phyloP scores from a whole-genome alignment of 2,113 vertebrate species.

The Phalacrocorax brasilianus region DNA sequence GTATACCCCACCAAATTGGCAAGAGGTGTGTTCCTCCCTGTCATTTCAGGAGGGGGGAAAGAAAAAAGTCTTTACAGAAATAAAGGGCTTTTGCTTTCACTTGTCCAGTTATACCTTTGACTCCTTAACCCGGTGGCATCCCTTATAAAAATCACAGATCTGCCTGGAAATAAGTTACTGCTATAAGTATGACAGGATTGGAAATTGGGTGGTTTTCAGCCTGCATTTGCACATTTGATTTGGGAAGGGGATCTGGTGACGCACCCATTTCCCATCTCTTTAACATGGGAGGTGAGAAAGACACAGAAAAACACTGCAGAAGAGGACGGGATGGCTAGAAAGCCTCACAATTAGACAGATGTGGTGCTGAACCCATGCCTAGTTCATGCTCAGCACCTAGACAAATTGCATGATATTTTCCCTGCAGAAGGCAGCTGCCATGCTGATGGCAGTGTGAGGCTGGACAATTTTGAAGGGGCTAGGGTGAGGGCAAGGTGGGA shows the following conservation, averaged over 20 bases:
- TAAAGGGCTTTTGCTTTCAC: not conserved
- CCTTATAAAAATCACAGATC: not conserved
- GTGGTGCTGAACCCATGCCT: not conserved
- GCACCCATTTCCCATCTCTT: not conserved
- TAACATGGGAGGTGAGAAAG: not conserved
- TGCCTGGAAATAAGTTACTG: not conserved
- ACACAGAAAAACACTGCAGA: not conserved
- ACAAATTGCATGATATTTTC: accelerated
- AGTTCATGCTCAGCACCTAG: accelerated
- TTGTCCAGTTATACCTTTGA: not conserved
- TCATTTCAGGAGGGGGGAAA: not conserved
- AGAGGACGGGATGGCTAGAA: not conserved
- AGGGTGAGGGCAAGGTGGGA: not conserved
- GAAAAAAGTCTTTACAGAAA: not conserved
- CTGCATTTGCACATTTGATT: not conserved
- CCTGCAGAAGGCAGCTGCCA: not conserved
- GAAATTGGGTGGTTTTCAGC: not conserved
- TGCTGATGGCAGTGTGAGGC: not conserved
- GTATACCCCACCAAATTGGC: not conserved
- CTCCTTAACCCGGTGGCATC: not conserved
- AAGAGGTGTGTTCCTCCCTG: not conserved
- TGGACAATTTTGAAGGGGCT: not conserved
- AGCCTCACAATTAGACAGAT: accelerated
- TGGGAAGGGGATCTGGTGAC: not conserved
- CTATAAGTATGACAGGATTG: not conserved